Conservation (phyloP, 2,797 vertebrate species). For the Leuciscus waleckii region DNA sequence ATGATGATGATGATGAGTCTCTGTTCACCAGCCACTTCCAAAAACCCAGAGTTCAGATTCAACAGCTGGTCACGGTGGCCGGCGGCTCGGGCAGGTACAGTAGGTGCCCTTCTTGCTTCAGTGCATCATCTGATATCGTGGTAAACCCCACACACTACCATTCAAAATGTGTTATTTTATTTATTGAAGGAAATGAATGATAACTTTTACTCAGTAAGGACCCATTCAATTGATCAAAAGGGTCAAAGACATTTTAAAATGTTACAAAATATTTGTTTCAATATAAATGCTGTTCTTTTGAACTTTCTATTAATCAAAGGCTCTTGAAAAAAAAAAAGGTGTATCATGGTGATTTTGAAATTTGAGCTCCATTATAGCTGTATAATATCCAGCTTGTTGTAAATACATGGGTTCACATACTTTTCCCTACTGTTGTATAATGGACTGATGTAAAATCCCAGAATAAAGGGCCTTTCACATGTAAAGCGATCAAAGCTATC, state of each 20-base stretch:
- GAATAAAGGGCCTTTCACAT: no score
- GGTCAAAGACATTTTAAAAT: no score
- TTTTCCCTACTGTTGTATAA: no score
- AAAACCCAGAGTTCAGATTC: conserved; percentile 78
- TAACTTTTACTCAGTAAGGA: not conserved
- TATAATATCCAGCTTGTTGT: not conserved
- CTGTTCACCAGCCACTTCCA: conserved; percentile 68
- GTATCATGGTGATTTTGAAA: no score
- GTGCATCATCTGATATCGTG: not conserved
- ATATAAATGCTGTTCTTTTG: not conserved
- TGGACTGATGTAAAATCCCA: not conserved
- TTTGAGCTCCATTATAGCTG: not conserved
- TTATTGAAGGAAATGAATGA: not conserved
- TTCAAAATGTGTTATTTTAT: no score
- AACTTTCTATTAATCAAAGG: not conserved
- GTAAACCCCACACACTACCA: not conserved
- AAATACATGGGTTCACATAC: not conserved
- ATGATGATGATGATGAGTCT: conserved; percentile 72
- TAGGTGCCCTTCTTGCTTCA: conserved; percentile 45
- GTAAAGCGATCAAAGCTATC: no score
- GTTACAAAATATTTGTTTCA: not conserved
- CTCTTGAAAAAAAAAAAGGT: not conserved
- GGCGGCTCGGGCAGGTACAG: conserved; percentile 69
- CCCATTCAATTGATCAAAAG: not conserved
- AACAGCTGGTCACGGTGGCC: conserved; percentile 85